phyloP scores from a whole-genome alignment of 2,113 vertebrate genomes.

The Tetrax tetrax region DNA sequence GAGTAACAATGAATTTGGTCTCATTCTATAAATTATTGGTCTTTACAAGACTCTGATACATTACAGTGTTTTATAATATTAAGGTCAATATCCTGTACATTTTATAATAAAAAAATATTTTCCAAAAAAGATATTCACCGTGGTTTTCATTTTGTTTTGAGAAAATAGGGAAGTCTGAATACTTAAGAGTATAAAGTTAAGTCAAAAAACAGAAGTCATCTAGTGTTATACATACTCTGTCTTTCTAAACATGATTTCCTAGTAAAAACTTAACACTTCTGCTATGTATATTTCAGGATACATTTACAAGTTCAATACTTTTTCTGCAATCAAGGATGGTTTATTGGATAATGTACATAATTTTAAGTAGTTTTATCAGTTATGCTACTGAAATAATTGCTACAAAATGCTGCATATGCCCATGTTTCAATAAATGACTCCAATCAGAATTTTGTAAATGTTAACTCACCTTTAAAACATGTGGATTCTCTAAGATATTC shows the following conservation, averaged over 20 bases:
- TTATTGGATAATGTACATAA: not conserved
- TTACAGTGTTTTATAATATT: conserved; percentile 76
- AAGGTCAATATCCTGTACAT: conserved; percentile 81
- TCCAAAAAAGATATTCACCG: conserved; percentile 37
- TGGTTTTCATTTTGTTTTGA: not conserved
- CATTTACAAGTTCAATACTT: not conserved
- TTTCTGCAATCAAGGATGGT: not conserved
- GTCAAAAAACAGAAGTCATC: not conserved
- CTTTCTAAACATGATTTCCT: not conserved
- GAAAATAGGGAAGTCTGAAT: not conserved
- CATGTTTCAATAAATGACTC: not conserved
- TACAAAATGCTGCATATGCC: not conserved
- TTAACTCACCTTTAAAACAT: not conserved
- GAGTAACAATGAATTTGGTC: conserved; percentile 44
- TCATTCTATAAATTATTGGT: conserved; percentile 90
- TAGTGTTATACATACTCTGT: not conserved
- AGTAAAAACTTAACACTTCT: not conserved
- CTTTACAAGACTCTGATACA: conserved; percentile 81
- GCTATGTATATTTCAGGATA: not conserved
- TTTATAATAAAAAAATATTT: conserved; percentile 81
- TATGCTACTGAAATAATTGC: not conserved
- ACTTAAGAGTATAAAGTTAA: not conserved
- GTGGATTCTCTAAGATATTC: not conserved
- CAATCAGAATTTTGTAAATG: not conserved
- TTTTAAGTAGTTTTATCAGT: not conserved